A percentile compares a stretch with the other conserved stretches of the same genome.
These are phyloP conservation scores for Encarsia formosa DNA, from an alignment of 2,888 invertebrate genomes.

Conservation along the genomic window DNA sequence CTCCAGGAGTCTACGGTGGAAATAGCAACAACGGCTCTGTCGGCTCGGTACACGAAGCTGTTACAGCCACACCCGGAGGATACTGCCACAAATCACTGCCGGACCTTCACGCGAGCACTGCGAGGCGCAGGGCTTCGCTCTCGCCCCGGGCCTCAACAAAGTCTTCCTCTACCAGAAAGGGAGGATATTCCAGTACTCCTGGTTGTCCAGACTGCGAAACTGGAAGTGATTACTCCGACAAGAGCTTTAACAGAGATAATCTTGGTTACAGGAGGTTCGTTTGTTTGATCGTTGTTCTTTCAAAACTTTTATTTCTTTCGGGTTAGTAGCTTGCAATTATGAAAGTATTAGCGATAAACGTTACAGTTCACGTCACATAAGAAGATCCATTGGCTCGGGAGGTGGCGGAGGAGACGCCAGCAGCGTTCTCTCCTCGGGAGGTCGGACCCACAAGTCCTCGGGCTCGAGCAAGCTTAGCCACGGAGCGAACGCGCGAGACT, in stretches of 20 bases:
- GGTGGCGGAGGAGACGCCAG: conserved; percentile 46
- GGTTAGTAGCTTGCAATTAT: not conserved
- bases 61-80: not conserved
- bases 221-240: conserved; percentile 49
- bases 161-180: conserved; percentile 34
- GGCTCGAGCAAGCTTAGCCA: conserved; percentile 50
- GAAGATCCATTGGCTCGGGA: conserved; percentile 47
- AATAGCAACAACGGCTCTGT: not conserved
- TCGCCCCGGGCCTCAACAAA: conserved; percentile 47
- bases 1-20: not conserved
- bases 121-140: conserved; percentile 45
- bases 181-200: not conserved
- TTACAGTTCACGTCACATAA: conserved; percentile 44
- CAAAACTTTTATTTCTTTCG: not conserved
- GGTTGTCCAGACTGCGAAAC: conserved; percentile 50
- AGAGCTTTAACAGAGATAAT: conserved; percentile 48
- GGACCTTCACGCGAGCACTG: conserved; percentile 65
- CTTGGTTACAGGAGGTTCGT: conserved; percentile 45
- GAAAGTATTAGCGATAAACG: not conserved
- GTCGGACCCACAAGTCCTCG: conserved; percentile 57
- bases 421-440: conserved; percentile 49
- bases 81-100: conserved; percentile 76
- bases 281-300: not conserved
- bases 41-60: not conserved
- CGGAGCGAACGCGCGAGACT: conserved; percentile 59